These are phyloP conservation scores for Perithous albicinctus DNA, from an alignment of 2,888 invertebrate species.

Conservation along the genomic window DNA sequence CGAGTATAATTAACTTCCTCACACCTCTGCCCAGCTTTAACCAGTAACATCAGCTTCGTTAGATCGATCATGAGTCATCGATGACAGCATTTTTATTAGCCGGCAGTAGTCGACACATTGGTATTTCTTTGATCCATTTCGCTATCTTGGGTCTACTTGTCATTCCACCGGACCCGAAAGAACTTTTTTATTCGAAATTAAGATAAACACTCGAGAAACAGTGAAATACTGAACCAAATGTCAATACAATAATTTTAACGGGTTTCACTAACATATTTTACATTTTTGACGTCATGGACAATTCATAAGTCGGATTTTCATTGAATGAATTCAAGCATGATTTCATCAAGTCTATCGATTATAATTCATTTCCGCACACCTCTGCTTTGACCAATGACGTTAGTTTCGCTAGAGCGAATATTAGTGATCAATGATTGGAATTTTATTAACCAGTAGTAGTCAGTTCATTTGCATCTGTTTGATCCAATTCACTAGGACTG, in stretches of 20 bases:
- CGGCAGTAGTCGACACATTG: slow-evolving; percentile 37
- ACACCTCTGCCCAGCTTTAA: slow-evolving; percentile 17
- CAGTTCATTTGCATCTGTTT: slow-evolving; percentile 54
- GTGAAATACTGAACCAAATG: too few relatives aligned
- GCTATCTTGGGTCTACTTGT: background rate
- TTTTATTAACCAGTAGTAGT: slow-evolving; percentile 13
- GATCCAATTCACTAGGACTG: slow-evolving; percentile 35
- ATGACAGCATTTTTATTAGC: slow-evolving; percentile 35
- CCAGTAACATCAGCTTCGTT: slow-evolving; percentile 19
- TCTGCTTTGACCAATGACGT: slow-evolving; percentile 29
- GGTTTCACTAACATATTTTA: too few relatives aligned
- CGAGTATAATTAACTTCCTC: slow-evolving; percentile 26
- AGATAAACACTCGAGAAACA: too few relatives aligned
- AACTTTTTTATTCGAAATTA: too few relatives aligned
- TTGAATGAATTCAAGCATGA: too few relatives aligned
- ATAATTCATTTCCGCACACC: slow-evolving; percentile 22
- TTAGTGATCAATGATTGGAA: slow-evolving; percentile 45
- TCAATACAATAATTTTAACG: too few relatives aligned
- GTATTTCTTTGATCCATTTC: slow-evolving; percentile 52
- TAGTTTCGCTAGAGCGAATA: slow-evolving; percentile 12
- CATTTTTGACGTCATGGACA: too few relatives aligned
- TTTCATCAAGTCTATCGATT: background rate
- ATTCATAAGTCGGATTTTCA: too few relatives aligned
- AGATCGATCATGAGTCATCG: slow-evolving; percentile 42
- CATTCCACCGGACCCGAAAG: slow-evolving; percentile 1